phyloP scores from a whole-genome alignment of 2,797 vertebrate genomes.

The Babyrousa celebensis region DNA sequence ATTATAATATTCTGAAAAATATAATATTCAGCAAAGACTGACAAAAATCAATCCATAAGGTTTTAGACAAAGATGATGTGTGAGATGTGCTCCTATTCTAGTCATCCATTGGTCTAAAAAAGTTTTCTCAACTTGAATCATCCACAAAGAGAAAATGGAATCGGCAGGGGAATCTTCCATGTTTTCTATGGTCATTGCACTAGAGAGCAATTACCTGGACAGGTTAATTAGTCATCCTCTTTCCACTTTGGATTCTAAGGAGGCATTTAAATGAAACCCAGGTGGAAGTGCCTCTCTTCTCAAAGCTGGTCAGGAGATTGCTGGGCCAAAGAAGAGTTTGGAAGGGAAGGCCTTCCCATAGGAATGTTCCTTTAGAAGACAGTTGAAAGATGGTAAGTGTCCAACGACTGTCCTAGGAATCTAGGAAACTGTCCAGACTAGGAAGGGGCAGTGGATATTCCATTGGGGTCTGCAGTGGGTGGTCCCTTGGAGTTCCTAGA shows the following conservation, averaged over 20 bases:
- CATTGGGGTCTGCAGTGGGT: neutral
- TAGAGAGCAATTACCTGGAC: constrained; percentile 55
- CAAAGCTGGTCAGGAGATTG: neutral
- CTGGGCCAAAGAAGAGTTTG: neutral
- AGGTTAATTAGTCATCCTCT: neutral
- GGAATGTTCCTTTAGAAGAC: neutral
- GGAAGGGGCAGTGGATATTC: neutral
- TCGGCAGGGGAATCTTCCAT: neutral
- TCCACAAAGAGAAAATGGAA: neutral
- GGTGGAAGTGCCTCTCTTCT: neutral
- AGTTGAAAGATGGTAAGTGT: neutral
- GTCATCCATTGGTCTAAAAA: neutral
- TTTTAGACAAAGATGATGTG: neutral
- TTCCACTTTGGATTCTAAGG: neutral
- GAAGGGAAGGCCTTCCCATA: neutral
- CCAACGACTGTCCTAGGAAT: neutral
- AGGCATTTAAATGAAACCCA: constrained; percentile 21
- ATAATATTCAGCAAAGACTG: neutral
- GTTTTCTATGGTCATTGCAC: neutral
- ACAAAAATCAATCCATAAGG: neutral
- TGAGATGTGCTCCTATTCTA: neutral
- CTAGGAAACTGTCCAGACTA: neutral
- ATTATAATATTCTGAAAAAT: neutral
- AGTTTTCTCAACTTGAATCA: neutral
- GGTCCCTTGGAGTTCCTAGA: neutral